Base-by-base conservation (phyloP, 2,888 invertebrate species). In the Meta bourneti region DNA sequence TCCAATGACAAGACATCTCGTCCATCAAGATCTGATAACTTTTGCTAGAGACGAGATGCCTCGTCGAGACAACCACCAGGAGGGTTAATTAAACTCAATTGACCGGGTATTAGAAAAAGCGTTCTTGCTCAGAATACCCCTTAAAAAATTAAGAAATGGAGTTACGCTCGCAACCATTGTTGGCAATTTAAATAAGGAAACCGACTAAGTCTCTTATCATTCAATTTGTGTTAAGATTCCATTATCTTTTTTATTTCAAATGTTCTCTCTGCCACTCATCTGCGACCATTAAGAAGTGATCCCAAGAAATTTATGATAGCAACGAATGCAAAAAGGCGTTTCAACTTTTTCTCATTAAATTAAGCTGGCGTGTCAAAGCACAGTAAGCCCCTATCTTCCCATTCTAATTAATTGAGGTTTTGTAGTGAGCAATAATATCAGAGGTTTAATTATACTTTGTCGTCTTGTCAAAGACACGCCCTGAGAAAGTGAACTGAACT, bases 321-420 rank as follows among this genome's bases (percentile, higher is more conserved):
- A 82, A 82, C 49, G 49, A 82, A 71, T 82, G 71, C 71, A 82
- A 70, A 82, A 71, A 82, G 71, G 71, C 49, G 82, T 51, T 51
- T 71, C 71, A 70, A 51, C 19, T 82, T 82, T 81, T 82, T 72
- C 61, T 51, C 72, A 11, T 82, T 82, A 71, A 82, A 71, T 49
- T 82, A 71, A 82, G 82, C 71, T 82, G n/a, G 82, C 71, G 72
- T 82, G 82, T 82, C 48, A 82, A 82, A 71, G 82, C 49, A 82
- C 71, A 71, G 82, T 34, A 72, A 71, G 71, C 51, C 70, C 80
- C 70, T 71, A 71, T 71, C 49, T 71, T 51, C 51, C n/a, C 8
- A 16, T 48, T 82, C 70, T 71, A 71, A 82, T 82, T 82, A 82
- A 82, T 82, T 71, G 71, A 51, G 51, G 72, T 72, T 82, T 51